A percentile compares a stretch with the other conserved stretches of the same genome.
Evolutionary conservation across 2,888 invertebrate species (phyloP).

Genomic region (Julus scandinavius): DNA sequence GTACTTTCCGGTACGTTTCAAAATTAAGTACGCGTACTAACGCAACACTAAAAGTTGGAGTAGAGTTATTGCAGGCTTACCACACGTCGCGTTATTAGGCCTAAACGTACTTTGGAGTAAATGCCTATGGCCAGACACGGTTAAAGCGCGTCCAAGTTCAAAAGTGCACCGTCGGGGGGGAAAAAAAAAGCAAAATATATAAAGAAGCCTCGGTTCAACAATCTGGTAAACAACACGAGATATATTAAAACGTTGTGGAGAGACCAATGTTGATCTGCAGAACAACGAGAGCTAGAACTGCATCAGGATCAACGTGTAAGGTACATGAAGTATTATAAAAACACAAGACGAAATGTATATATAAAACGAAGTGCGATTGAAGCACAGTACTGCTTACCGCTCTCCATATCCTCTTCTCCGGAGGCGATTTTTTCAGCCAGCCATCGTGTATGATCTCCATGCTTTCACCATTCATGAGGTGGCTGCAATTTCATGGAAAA

Average conservation of each 20-base stretch:
- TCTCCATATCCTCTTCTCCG: conserved; percentile 88
- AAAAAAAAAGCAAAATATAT: too few relatives aligned
- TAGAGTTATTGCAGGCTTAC: too few relatives aligned
- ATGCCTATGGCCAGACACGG: neutral
- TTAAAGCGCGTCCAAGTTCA: neutral
- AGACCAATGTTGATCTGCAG: too few relatives aligned
- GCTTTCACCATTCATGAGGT: conserved; percentile 17
- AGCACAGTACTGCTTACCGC: conserved; percentile 77
- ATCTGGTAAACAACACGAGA: neutral
- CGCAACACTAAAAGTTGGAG: too few relatives aligned
- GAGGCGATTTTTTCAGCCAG: conserved; percentile 96
- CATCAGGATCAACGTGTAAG: neutral
- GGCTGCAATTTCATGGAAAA: neutral
- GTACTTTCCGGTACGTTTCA: too few relatives aligned
- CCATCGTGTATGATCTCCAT: conserved; percentile 81
- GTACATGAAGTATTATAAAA: too few relatives aligned
- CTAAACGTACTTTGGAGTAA: too few relatives aligned
- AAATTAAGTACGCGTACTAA: too few relatives aligned
- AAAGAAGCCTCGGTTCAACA: too few relatives aligned
- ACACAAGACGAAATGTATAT: neutral
- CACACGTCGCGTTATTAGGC: too few relatives aligned
- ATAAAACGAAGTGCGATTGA: neutral
- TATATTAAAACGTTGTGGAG: too few relatives aligned
- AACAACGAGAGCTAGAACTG: neutral
- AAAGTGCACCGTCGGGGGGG: too few relatives aligned